Evolutionary conservation across 2,797 vertebrate species (phyloP), one percentile per base, ranked within the genome.

Genomic region (Lemur catta): DNA sequence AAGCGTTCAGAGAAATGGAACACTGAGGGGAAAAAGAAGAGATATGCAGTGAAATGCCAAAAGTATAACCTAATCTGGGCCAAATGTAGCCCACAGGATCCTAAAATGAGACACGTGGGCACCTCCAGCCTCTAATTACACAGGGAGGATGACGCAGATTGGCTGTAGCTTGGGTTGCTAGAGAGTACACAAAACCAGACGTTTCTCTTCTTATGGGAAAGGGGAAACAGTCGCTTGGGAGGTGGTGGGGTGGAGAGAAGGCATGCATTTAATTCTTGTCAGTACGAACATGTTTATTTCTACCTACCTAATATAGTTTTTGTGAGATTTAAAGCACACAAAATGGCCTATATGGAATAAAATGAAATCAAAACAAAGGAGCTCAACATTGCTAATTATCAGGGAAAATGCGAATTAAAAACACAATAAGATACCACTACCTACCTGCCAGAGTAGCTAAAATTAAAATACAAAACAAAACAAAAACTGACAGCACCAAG

Each of bases 91-190:
- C 97, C 97, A 97, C 97, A 96, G 97, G 82, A 97, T 97, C 97
- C 97, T 97, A 97, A 98, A 98, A 97, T 94, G 97, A 97, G 95
- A 97, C 97, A 96, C 94, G 97, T 97, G 97, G 97, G 96, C 97
- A 96, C 94, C 43, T 91, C 96, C 94, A 96, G 95, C 91, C 97
- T 97, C 92, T 97, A 97, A 97, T 98, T 98, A 98, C 96, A 75
- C 63, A 46, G 96, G 4, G 26, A 84, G 80, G 94, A 94, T 97
- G 97, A 97, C 94, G 97, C 94, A 97, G 95, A 89, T 84, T n/a
- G 91, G 92, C 93, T 91, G 81, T 81, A 65, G 88, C 84, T 80
- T 0, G 86, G 86, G 88, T 41, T 93, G 94, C 95, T 61, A 35
- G 71, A 74, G 67, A 96, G 87, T 43, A n/a, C 74, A 90, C 63